Conservation (phyloP, 2,113 vertebrate genomes). For the Lethenteron reissneri region DNA sequence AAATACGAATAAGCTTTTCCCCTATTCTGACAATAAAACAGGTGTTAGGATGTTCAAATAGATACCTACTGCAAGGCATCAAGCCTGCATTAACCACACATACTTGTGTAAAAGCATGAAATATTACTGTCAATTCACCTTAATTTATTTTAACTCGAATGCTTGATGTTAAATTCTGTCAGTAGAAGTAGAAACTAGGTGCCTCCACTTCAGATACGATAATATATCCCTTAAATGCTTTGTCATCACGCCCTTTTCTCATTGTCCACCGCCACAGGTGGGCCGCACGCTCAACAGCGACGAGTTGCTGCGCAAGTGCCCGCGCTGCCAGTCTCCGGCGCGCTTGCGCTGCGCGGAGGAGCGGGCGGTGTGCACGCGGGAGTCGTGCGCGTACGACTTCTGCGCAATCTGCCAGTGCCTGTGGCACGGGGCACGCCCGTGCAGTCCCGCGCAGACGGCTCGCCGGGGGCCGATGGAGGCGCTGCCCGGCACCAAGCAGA, state of each 20-base stretch:
- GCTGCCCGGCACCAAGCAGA: slow-evolving; percentile 59
- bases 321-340: slow-evolving; percentile 59
- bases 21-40: too few species aligned
- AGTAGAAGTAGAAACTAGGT: too few species aligned
- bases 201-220: too few species aligned
- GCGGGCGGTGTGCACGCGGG: slow-evolving; percentile 50
- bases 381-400: slow-evolving; percentile 57
- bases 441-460: slow-evolving; percentile 19
- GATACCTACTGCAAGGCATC: too few species aligned
- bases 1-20: too few species aligned
- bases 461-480: slow-evolving; percentile 31
- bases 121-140: too few species aligned
- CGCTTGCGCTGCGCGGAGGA: slow-evolving; percentile 51
- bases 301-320: slow-evolving; percentile 66
- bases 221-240: not conserved
- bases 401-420: slow-evolving; percentile 49
- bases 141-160: too few species aligned
- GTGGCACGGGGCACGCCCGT: slow-evolving; percentile 71
- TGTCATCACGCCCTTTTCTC: not conserved
- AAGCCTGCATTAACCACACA: too few species aligned
- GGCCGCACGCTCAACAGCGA: slow-evolving; percentile 70
- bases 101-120: too few species aligned
- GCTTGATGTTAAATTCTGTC: too few species aligned
- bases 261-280: slow-evolving; percentile 27
- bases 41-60: too few species aligned